Evolutionary conservation across 2,888 invertebrate species (phyloP).

Genomic region (Strigamia transsilvanica): DNA sequence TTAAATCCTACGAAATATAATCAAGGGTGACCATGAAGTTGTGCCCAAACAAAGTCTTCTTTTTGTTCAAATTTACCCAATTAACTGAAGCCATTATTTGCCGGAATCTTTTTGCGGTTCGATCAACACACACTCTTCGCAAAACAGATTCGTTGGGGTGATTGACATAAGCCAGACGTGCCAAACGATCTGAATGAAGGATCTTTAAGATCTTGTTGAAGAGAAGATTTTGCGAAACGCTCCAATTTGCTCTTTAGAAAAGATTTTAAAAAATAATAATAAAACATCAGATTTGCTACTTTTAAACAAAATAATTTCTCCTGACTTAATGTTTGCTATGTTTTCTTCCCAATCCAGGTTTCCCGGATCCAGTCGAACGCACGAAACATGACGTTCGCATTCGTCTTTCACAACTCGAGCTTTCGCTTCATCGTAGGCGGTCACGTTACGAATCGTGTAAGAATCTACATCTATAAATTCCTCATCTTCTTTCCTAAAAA

Average conservation of each 20-base stretch:
- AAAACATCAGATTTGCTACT: neutral
- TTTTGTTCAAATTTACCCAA: slow-evolving; percentile 68
- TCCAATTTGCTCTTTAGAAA: slow-evolving; percentile 70
- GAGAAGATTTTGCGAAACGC: slow-evolving; percentile 71
- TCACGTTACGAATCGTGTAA: slow-evolving; percentile 64
- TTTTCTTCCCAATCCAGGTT: slow-evolving; percentile 73
- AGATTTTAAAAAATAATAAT: neutral
- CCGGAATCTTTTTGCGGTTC: slow-evolving; percentile 70
- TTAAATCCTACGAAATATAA: slow-evolving; percentile 67
- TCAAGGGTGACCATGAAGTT: too few relatives aligned
- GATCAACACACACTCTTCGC: slow-evolving; percentile 75
- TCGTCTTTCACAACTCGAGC: slow-evolving; percentile 76
- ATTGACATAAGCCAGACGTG: slow-evolving; percentile 71
- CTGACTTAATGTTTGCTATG: slow-evolving; percentile 24
- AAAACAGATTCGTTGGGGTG: slow-evolving; percentile 74
- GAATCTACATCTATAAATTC: slow-evolving; percentile 66
- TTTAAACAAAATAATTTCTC: neutral
- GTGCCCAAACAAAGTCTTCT: neutral
- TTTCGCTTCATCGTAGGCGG: slow-evolving; percentile 71
- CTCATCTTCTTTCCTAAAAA: neutral
- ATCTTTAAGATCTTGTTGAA: slow-evolving; percentile 74
- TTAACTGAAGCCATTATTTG: slow-evolving; percentile 73
- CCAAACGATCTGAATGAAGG: slow-evolving; percentile 71
- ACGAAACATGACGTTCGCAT: slow-evolving; percentile 73
- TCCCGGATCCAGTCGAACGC: slow-evolving; percentile 70